Evolutionary conservation across 2,888 invertebrate genomes (phyloP).

Genomic region (Carpatolechia fugitivella): DNA sequence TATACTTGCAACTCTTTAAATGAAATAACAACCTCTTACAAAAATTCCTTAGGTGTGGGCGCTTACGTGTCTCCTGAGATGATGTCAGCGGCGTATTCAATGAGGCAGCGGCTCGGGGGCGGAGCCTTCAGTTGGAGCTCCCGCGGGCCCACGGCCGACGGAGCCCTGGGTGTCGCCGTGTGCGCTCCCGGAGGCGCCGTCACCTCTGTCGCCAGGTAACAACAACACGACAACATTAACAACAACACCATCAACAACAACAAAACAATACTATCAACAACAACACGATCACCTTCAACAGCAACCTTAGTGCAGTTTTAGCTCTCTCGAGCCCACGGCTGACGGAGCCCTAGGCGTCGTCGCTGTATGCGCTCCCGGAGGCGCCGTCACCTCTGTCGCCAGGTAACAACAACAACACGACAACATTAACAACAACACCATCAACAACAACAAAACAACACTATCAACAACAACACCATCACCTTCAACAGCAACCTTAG

Average conservation of each 20-base stretch:
- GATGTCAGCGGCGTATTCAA: conserved; percentile 97
- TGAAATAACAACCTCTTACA: too few relatives aligned
- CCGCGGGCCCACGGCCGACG: conserved; percentile 93
- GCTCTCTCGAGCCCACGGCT: conserved; percentile 90
- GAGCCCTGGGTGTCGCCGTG: conserved; percentile 91
- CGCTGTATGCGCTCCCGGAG: conserved; percentile 95
- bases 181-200: conserved; percentile 98
- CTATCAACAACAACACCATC: too few relatives aligned
- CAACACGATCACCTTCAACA: too few relatives aligned
- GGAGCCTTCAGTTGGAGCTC: conserved; percentile 96
- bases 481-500: too few relatives aligned
- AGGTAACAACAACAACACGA: conserved; percentile 26
- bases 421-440: not conserved
- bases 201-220: conserved; percentile 87
- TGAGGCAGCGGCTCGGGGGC: conserved; percentile 89
- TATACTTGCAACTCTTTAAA: too few relatives aligned
- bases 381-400: conserved; percentile 95
- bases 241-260: not conserved
- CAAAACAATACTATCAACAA: too few relatives aligned
- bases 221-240: not conserved
- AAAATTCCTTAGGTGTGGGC: conserved; percentile 95
- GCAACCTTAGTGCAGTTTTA: too few relatives aligned
- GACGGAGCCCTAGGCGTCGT: conserved; percentile 96
- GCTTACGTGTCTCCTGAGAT: conserved; percentile 98
- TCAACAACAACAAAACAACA: not conserved